Percentiles rank a stretch among this genome's conserved stretches.
Evolutionary conservation across 1,140 invertebrate genomes (phyloP).

Genomic region (Drosophila navojoa): DNA sequence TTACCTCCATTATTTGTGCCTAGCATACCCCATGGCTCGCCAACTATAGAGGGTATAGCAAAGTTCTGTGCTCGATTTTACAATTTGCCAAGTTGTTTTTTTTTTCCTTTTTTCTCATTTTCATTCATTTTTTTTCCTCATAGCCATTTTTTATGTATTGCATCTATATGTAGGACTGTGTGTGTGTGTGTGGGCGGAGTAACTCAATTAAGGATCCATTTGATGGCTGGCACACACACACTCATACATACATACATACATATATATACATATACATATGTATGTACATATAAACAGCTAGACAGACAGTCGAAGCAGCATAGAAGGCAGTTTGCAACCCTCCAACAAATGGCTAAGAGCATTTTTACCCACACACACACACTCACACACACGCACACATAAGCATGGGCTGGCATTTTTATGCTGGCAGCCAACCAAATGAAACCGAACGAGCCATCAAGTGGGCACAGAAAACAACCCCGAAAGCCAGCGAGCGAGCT

Average conservation of each 20-base stretch:
- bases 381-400: conserved; percentile 32
- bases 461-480: conserved; percentile 74
- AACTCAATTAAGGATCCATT: conserved; percentile 49
- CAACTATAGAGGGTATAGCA: conserved; percentile 18
- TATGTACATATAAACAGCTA: conserved; percentile 28
- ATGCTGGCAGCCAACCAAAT: conserved; percentile 77
- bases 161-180: conserved; percentile 21
- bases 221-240: too few relatives aligned
- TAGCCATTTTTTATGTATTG: conserved; percentile 27
- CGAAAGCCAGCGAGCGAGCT: conserved; percentile 16
- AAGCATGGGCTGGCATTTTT: conserved; percentile 66
- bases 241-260: conserved; percentile 53
- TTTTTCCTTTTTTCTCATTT: conserved; percentile 17
- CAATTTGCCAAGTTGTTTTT: conserved; percentile 30
- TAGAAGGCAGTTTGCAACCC: conserved; percentile 70
- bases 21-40: neutral
- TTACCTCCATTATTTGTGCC: too few relatives aligned
- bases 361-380: conserved; percentile 62
- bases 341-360: conserved; percentile 70
- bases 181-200: conserved; percentile 73
- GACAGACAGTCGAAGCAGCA: conserved; percentile 55
- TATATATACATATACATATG: conserved; percentile 33
- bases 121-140: conserved; percentile 2
- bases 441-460: conserved; percentile 77
- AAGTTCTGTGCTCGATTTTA: conserved; percentile 19